Conservation (phyloP, 1,140 invertebrate species). For the Andrena cerasifolii region DNA sequence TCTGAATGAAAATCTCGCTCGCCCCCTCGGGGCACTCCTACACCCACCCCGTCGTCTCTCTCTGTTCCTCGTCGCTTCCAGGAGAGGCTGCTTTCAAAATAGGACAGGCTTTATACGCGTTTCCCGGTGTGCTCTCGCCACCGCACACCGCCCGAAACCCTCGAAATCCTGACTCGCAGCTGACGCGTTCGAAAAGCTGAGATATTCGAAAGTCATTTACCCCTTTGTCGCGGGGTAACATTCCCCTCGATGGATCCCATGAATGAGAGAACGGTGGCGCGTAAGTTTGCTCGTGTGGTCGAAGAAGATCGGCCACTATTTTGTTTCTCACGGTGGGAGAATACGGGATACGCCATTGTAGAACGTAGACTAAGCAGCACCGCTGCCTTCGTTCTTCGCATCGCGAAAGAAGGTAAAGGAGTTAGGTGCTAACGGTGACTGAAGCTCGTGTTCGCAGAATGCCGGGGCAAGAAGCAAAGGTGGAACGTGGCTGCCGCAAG, state of each 20-base stretch:
- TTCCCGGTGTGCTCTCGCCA: not conserved
- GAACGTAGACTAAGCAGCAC: too few species aligned
- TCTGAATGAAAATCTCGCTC: constrained; percentile 44
- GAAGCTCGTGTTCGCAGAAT: too few species aligned
- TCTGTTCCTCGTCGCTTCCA: constrained; percentile 11
- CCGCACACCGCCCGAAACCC: not conserved
- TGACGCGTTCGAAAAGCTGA: constrained; percentile 40
- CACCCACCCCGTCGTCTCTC: not conserved
- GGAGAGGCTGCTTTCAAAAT: constrained; percentile 32
- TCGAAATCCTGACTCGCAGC: constrained; percentile 21
- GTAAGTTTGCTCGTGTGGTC: constrained; percentile 29
- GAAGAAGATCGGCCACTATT: constrained; percentile 31
- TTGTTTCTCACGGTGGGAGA: constrained; percentile 49
- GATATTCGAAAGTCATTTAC: constrained; percentile 60
- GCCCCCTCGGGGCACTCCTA: too few species aligned
- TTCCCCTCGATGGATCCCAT: constrained; percentile 45
- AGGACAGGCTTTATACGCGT: constrained; percentile 33
- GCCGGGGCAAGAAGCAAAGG: too few species aligned
- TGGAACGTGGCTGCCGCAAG: constrained; percentile 37
- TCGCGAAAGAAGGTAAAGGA: too few species aligned
- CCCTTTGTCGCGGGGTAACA: constrained; percentile 49
- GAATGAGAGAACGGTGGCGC: not conserved
- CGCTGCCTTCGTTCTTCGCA: too few species aligned
- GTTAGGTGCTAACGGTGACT: too few species aligned
- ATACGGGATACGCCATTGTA: constrained; percentile 16